These are phyloP conservation scores for Microchrysa polita DNA, from an alignment of 2,888 invertebrate genomes.

Conservation along the genomic window DNA sequence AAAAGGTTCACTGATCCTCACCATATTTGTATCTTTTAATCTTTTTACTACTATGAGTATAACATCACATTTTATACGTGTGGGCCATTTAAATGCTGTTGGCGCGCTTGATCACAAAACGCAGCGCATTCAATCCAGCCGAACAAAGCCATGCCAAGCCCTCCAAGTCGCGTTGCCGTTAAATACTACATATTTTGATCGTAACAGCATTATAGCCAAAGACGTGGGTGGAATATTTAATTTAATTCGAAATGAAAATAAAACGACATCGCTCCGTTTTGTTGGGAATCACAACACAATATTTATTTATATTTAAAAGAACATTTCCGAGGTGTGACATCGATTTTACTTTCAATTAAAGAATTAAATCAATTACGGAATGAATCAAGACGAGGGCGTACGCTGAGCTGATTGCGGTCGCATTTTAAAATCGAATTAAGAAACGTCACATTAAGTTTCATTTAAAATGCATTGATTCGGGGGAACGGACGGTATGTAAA, in stretches of 20 bases:
- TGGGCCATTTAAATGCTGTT: not conserved
- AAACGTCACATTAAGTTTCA: not conserved
- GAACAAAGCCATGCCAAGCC: no score
- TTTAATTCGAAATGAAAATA: not conserved
- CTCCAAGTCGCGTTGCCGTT: no score
- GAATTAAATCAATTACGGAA: not conserved
- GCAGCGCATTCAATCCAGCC: not conserved
- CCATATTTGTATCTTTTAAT: not conserved
- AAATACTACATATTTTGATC: no score
- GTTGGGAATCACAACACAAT: not conserved
- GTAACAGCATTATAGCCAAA: no score
- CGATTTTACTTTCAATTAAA: conserved; percentile 21
- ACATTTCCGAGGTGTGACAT: conserved; percentile 12
- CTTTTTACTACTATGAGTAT: no score
- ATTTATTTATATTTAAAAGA: no score
- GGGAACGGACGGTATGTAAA: no score
- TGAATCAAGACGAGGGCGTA: not conserved
- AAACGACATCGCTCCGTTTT: no score
- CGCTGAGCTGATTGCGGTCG: not conserved
- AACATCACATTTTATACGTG: not conserved
- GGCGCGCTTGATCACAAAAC: not conserved
- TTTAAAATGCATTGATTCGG: not conserved
- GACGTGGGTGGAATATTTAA: conserved; percentile 8
- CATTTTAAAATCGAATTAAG: conserved; percentile 2
- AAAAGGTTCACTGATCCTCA: conserved; percentile 2